A percentile compares a stretch with the other conserved stretches of the same genome.
Conservation (phyloP, 2,113 vertebrate genomes). For the Sminthopsis crassicaudata region DNA sequence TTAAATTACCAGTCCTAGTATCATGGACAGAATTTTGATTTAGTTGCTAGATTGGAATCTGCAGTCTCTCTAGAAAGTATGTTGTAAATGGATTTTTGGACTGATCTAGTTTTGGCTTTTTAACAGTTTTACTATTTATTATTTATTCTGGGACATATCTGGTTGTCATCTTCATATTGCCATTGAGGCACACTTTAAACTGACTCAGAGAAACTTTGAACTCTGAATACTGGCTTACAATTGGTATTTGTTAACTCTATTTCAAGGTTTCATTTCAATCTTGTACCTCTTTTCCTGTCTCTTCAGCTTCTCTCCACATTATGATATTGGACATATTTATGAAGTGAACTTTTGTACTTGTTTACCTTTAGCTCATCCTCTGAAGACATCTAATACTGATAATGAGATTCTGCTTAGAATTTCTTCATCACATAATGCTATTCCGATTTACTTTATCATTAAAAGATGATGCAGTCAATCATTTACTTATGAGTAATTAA, state of each 20-base stretch:
- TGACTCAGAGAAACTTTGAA: not conserved
- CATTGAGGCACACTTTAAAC: not conserved
- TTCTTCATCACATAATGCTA: slow-evolving; percentile 13
- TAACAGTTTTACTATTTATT: not conserved
- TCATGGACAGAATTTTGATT: not conserved
- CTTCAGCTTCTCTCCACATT: not conserved
- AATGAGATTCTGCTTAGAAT: not conserved
- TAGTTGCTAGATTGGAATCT: not conserved
- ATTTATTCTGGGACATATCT: not conserved
- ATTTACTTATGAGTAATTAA: slow-evolving; percentile 43
- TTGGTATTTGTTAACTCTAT: not conserved
- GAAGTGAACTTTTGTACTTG: not conserved
- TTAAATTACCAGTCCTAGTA: not conserved
- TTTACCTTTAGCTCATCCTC: not conserved
- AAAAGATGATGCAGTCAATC: slow-evolving; percentile 1
- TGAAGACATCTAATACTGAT: not conserved
- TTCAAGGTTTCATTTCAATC: slow-evolving; percentile 13
- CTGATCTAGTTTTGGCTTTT: not conserved
- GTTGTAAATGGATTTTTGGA: not conserved
- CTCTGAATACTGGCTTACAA: not conserved
- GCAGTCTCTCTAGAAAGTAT: not conserved
- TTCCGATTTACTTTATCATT: not conserved
- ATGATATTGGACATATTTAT: not conserved
- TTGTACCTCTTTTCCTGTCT: slow-evolving; percentile 5
- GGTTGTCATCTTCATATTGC: not conserved